phyloP scores from a whole-genome alignment of 23 tunicate genomes.

The Clavelina lepadiformis region DNA sequence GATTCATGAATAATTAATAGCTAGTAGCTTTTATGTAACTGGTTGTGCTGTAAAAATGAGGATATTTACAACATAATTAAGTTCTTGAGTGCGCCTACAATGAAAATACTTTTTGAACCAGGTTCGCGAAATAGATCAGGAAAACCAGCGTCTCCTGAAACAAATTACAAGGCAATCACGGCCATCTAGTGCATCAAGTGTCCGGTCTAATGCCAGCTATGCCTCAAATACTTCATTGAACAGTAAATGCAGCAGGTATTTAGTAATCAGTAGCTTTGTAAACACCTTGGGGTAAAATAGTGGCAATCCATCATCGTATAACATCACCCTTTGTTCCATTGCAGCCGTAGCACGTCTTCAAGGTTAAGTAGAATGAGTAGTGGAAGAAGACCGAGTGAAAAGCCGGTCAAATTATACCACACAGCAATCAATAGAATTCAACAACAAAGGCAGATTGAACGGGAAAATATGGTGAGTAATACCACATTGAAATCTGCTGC shows the following conservation, averaged over 20 bases:
- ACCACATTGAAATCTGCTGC: too few relatives aligned
- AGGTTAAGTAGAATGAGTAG: conserved; percentile 28
- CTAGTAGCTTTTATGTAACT: too few relatives aligned
- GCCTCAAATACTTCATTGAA: conserved; percentile 1
- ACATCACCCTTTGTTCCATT: too few relatives aligned
- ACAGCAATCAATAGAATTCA: conserved; percentile 62
- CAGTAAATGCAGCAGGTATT: not conserved
- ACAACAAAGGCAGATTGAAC: conserved; percentile 67
- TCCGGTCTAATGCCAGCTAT: conserved; percentile 31
- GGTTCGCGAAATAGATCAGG: conserved; percentile 79
- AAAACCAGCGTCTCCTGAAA: conserved; percentile 57
- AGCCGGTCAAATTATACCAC: conserved; percentile 57
- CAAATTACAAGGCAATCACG: conserved; percentile 44
- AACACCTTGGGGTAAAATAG: too few relatives aligned
- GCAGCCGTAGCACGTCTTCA: conserved; percentile 18
- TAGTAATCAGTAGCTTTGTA: too few relatives aligned
- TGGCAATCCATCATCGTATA: too few relatives aligned
- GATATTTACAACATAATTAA: not conserved
- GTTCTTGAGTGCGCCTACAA: too few relatives aligned
- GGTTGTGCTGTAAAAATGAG: not conserved
- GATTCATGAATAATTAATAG: too few relatives aligned
- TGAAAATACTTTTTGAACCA: conserved; percentile 2
- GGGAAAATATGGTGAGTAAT: conserved; percentile 73
- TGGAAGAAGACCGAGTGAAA: conserved; percentile 20
- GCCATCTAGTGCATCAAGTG: conserved; percentile 91